A percentile compares a stretch with the other conserved stretches of the same genome.
Conservation (phyloP, 92 coral and sea anemone species). For the Nematostella vectensis region DNA sequence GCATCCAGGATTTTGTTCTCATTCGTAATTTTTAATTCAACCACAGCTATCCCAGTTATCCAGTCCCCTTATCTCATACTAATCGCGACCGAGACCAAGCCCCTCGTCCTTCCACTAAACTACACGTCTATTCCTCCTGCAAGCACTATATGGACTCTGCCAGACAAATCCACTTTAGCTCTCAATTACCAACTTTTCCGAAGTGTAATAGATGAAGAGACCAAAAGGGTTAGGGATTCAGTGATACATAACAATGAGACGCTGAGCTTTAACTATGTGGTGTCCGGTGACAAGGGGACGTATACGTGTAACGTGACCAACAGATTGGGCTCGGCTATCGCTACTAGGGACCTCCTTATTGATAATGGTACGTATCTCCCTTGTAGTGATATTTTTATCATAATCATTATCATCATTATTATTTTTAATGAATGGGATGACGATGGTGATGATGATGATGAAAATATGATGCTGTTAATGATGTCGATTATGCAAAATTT, state of each 20-base stretch:
- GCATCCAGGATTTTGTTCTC: background rate
- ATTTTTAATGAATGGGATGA: no score
- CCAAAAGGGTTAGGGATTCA: background rate
- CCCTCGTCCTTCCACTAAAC: constrained; percentile 22
- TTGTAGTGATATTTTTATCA: no score
- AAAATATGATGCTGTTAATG: no score
- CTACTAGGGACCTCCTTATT: constrained; percentile 5
- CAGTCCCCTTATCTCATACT: background rate
- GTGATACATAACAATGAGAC: constrained; percentile 10
- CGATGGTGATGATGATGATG: no score
- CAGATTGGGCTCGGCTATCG: constrained; percentile 6
- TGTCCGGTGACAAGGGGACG: background rate
- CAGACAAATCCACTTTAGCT: background rate
- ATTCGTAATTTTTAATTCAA: background rate
- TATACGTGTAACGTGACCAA: constrained; percentile 9
- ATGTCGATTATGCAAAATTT: no score
- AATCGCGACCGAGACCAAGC: background rate
- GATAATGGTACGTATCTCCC: no score
- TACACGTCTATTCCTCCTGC: constrained; percentile 20
- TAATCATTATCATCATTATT: no score
- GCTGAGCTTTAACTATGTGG: constrained; percentile 15
- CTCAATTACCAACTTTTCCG: background rate
- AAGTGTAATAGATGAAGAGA: background rate
- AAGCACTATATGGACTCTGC: constrained; percentile 20
- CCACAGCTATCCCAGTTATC: background rate